Conservation (phyloP, 2,888 invertebrate genomes). For the Ectobius pallidus region DNA sequence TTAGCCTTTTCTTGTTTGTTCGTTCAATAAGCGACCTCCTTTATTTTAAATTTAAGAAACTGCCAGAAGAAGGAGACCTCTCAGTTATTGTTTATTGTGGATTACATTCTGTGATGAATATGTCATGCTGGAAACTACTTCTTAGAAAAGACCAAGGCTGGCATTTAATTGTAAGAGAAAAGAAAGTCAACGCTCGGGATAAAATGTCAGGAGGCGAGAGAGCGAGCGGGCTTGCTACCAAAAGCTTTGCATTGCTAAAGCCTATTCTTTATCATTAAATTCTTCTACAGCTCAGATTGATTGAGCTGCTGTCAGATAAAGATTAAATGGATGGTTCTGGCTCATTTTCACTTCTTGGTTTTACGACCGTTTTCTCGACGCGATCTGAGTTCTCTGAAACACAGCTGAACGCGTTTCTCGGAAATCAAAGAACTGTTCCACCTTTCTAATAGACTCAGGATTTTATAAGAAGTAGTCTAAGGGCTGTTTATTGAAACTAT, state of each 20-base stretch:
- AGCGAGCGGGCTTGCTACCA: too few species aligned
- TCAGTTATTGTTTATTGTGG: too few species aligned
- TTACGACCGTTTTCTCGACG: neutral
- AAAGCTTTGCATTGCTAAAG: neutral
- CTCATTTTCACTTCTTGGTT: neutral
- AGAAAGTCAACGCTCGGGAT: neutral
- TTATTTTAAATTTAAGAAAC: too few species aligned
- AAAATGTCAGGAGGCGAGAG: constrained; percentile 5
- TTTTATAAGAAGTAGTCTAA: too few species aligned
- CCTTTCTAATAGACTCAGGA: too few species aligned
- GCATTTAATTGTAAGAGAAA: constrained; percentile 6
- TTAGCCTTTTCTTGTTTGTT: too few species aligned
- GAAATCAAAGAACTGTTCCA: too few species aligned
- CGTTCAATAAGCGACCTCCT: too few species aligned
- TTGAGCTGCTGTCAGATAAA: neutral
- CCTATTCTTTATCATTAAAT: neutral
- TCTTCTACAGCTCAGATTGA: neutral
- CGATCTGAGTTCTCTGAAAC: too few species aligned
- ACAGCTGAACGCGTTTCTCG: too few species aligned
- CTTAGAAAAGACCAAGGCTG: constrained; percentile 5
- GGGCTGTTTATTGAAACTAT: too few species aligned
- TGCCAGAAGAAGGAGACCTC: too few species aligned
- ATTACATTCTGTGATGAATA: neutral
- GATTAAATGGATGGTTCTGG: neutral
- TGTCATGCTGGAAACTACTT: neutral